phyloP scores from a whole-genome alignment of 2,797 vertebrate species.

The Fratercula arctica region DNA sequence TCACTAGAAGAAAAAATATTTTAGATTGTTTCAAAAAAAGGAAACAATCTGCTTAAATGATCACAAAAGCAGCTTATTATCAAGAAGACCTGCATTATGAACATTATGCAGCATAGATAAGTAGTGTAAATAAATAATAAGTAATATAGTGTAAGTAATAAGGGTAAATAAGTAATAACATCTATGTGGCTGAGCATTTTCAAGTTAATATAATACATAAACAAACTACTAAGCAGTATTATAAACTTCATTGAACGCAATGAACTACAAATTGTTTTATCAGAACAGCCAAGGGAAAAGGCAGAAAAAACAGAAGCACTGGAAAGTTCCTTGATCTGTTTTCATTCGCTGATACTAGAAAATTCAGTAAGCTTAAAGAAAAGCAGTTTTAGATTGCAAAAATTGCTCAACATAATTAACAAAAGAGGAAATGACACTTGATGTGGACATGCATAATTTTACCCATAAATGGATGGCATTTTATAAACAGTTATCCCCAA shows the following conservation, averaged over 20 bases:
- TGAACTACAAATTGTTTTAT: not conserved
- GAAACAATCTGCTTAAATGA: not conserved
- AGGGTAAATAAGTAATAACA: constrained; percentile 21
- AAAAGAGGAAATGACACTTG: constrained; percentile 26
- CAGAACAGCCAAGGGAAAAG: not conserved
- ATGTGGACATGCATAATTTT: not conserved
- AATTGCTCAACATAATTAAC: not conserved
- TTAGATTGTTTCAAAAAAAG: no score
- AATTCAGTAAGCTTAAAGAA: not conserved
- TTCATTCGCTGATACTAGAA: not conserved
- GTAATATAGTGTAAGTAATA: not conserved
- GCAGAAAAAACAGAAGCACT: not conserved
- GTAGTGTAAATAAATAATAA: constrained; percentile 9
- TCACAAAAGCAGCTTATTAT: not conserved
- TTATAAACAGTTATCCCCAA: constrained; percentile 5
- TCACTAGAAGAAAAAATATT: not conserved
- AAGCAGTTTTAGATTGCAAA: not conserved
- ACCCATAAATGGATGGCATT: not conserved
- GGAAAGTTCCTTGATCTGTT: not conserved
- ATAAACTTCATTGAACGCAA: not conserved
- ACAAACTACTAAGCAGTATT: not conserved
- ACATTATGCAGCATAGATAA: not conserved
- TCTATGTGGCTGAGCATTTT: not conserved
- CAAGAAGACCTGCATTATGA: not conserved
- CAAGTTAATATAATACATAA: not conserved